Percentiles rank a stretch among this genome's conserved stretches.
These are phyloP conservation scores for Xenopus petersii DNA, from an alignment of 2,797 vertebrate species.

Conservation along the genomic window DNA sequence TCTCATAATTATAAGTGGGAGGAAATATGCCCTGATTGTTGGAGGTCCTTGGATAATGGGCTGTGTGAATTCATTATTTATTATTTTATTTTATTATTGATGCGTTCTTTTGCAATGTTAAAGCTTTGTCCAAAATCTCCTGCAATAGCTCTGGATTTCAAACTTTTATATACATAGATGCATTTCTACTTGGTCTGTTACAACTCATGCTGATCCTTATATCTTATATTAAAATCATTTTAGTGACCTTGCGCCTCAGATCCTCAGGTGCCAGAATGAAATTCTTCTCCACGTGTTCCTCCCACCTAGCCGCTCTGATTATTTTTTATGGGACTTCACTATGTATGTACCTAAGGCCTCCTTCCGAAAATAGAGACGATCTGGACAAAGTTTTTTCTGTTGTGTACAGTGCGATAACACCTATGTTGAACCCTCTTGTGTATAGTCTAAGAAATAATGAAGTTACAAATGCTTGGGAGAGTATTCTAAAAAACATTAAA, in stretches of 20 bases:
- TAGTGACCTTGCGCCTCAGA: background rate
- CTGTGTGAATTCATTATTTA: background rate
- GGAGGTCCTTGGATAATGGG: background rate
- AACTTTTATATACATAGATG: background rate
- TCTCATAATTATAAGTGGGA: background rate
- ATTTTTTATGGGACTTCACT: slow-evolving; percentile 2
- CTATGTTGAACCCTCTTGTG: slow-evolving; percentile 18
- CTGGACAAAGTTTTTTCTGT: slow-evolving; percentile 5
- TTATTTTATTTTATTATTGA: background rate
- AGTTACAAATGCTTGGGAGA: background rate
- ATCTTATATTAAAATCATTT: background rate
- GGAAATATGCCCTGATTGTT: background rate
- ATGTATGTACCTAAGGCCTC: slow-evolving; percentile 14
- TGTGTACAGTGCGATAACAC: slow-evolving; percentile 1
- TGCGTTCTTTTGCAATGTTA: background rate
- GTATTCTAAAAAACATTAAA: background rate
- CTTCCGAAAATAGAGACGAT: background rate
- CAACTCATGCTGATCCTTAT: background rate
- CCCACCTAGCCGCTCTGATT: slow-evolving; percentile 9
- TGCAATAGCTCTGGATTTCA: background rate
- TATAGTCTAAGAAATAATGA: slow-evolving; percentile 16
- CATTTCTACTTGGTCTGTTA: background rate
- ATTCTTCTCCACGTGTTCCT: slow-evolving; percentile 13
- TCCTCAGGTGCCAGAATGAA: background rate
- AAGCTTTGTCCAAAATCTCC: background rate